A percentile compares a stretch with the other conserved stretches of the same genome.
These are phyloP conservation scores for Adelphocoris suturalis DNA, from an alignment of 2,888 invertebrate genomes.

Conservation along the genomic window DNA sequence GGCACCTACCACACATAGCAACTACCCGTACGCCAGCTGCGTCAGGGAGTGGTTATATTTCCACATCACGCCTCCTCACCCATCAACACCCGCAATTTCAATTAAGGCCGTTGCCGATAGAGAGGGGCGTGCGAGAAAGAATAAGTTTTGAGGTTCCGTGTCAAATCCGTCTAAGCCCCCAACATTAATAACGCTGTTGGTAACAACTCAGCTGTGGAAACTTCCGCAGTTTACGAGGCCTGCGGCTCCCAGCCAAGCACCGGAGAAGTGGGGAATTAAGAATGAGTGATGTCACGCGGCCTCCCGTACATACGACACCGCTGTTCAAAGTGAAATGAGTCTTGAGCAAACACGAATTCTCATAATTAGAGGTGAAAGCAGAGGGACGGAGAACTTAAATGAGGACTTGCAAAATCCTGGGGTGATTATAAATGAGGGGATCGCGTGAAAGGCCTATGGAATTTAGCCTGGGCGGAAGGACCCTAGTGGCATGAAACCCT, in stretches of 20 bases:
- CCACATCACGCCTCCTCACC: too few relatives aligned
- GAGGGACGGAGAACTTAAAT: conserved; percentile 6
- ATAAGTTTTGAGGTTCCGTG: conserved; percentile 14
- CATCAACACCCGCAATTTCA: neutral
- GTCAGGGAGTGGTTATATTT: too few relatives aligned
- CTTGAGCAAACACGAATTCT: conserved; percentile 43
- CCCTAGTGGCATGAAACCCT: too few relatives aligned
- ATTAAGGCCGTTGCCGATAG: neutral
- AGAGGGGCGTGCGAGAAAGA: neutral
- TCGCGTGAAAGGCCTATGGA: neutral
- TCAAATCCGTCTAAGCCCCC: neutral
- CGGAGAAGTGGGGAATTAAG: conserved; percentile 33
- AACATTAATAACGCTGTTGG: conserved; percentile 16
- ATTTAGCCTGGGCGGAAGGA: neutral
- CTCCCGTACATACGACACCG: conserved; percentile 19
- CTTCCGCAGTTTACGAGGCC: conserved; percentile 24
- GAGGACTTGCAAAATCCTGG: neutral
- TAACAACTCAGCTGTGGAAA: conserved; percentile 23
- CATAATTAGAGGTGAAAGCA: conserved; percentile 16
- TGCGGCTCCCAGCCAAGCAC: neutral
- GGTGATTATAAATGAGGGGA: conserved; percentile 29
- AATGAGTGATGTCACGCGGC: conserved; percentile 43
- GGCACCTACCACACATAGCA: too few relatives aligned
- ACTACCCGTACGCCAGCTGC: too few relatives aligned
- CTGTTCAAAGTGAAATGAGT: conserved; percentile 27